Evolutionary conservation across 1,140 invertebrate genomes (phyloP).

Genomic region (Heliconius congener): DNA sequence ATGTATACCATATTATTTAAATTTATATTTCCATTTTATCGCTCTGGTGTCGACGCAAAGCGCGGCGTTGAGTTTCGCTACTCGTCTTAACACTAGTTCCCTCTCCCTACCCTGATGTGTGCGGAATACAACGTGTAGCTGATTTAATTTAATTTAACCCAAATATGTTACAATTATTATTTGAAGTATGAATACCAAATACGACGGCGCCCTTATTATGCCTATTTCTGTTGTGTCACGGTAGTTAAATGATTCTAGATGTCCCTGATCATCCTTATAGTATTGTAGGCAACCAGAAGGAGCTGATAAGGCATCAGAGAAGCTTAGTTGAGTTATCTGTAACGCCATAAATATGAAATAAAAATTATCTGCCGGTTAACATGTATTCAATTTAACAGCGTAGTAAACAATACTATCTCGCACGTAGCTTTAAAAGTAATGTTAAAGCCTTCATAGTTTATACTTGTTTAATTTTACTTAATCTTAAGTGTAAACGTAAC

Average conservation of each 20-base stretch:
- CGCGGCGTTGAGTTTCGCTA: too few relatives aligned
- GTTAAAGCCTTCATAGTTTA: background rate
- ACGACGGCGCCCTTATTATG: constrained; percentile 77
- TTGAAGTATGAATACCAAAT: constrained; percentile 76
- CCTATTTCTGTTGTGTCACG: constrained; percentile 81
- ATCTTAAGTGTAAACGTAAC: too few relatives aligned
- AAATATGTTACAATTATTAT: constrained; percentile 1
- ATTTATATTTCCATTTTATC: too few relatives aligned
- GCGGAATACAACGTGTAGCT: too few relatives aligned
- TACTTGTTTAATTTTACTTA: too few relatives aligned
- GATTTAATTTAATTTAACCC: background rate
- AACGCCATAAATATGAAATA: background rate
- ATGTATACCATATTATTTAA: background rate
- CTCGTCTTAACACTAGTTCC: too few relatives aligned
- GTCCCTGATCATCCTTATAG: constrained; percentile 82
- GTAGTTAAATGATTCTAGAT: constrained; percentile 88
- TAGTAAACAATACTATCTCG: background rate
- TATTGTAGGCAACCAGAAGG: constrained; percentile 88
- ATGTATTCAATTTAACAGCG: background rate
- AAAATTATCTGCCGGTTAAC: background rate
- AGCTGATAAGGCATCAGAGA: constrained; percentile 58
- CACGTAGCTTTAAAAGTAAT: background rate
- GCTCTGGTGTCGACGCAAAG: too few relatives aligned
- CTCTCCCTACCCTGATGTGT: too few relatives aligned
- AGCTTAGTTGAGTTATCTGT: constrained; percentile 63